Evolutionary conservation across 2,113 vertebrate genomes (phyloP).

Genomic region (Climacteris rufus): DNA sequence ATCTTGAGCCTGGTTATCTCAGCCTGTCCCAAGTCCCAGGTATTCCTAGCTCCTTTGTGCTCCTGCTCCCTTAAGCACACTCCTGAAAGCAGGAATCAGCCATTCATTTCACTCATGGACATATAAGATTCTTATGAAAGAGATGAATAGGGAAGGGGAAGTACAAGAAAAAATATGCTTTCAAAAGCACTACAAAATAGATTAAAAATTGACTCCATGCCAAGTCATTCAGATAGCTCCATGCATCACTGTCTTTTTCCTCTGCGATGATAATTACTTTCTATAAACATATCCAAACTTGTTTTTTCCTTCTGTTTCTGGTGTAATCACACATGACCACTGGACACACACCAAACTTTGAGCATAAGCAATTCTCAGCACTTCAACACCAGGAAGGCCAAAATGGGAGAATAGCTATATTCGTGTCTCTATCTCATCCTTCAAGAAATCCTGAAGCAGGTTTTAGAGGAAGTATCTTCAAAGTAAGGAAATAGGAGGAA

Average conservation of each 20-base stretch:
- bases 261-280: background rate
- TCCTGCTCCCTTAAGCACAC: background rate
- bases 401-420: background rate
- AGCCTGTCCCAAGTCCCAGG: background rate
- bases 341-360: background rate
- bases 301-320: constrained; percentile 51
- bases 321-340: background rate
- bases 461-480: constrained; percentile 54
- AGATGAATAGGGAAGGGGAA: background rate
- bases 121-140: background rate
- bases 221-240: constrained; percentile 31
- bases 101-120: background rate
- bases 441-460: constrained; percentile 51
- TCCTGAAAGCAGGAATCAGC: background rate
- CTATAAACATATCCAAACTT: constrained; percentile 41
- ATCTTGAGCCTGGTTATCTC: background rate
- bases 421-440: constrained; percentile 38
- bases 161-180: background rate
- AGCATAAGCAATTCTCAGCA: background rate
- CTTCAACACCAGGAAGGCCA: constrained; percentile 31
- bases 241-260: constrained; percentile 25
- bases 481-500: constrained; percentile 52
- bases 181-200: background rate
- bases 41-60: background rate
- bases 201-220: background rate